phyloP scores from a whole-genome alignment of 2,888 invertebrate genomes.

The Dorcus hopei region DNA sequence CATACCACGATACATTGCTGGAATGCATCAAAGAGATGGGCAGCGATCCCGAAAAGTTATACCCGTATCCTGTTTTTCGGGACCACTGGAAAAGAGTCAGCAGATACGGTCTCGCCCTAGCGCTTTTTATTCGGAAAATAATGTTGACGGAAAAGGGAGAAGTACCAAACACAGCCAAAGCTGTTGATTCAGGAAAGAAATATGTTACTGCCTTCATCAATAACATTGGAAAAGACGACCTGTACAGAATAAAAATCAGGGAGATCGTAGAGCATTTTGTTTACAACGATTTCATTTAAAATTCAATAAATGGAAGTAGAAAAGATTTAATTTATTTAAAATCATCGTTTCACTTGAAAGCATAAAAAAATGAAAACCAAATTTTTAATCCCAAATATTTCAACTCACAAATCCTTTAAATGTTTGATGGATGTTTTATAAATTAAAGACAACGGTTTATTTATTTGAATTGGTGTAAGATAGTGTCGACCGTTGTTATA shows the following conservation, averaged over 20 bases:
- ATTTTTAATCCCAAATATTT: too few species aligned
- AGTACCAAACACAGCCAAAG: conserved; percentile 6
- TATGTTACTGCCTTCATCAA: background rate
- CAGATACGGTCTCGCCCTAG: conserved; percentile 21
- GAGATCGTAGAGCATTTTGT: conserved; percentile 1
- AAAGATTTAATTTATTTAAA: too few species aligned
- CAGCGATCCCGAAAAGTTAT: conserved; percentile 32
- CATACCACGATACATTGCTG: conserved; percentile 35
- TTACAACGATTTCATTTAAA: background rate
- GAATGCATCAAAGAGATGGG: conserved; percentile 27
- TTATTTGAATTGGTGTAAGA: too few species aligned
- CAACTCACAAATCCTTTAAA: too few species aligned
- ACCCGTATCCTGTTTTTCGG: conserved; percentile 30
- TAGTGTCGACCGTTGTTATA: too few species aligned
- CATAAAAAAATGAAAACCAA: too few species aligned
- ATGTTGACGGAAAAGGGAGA: conserved; percentile 3
- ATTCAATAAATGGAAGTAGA: background rate
- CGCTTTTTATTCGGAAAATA: conserved; percentile 6
- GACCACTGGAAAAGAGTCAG: conserved; percentile 26
- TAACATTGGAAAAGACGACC: background rate
- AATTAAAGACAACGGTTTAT: too few species aligned
- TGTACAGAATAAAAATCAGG: background rate
- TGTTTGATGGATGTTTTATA: too few species aligned
- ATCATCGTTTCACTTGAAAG: too few species aligned
- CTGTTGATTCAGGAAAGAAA: background rate